phyloP scores from a whole-genome alignment of 2,113 vertebrate species.

The Chloebia gouldiae region DNA sequence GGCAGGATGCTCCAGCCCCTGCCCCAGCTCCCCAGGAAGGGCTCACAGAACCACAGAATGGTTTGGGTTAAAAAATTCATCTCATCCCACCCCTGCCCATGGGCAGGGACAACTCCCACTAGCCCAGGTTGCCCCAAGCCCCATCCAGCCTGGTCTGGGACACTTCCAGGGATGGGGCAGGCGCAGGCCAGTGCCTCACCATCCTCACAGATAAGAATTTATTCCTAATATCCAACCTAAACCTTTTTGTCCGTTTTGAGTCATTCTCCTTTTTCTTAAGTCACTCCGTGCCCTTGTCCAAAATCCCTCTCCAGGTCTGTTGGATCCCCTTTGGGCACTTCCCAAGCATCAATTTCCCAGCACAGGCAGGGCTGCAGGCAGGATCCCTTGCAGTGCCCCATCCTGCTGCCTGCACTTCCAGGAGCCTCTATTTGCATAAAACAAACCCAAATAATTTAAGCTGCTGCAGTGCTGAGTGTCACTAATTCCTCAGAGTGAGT shows the following conservation, averaged over 20 bases:
- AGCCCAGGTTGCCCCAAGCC: background rate
- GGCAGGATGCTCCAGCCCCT: background rate
- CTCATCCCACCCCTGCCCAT: background rate
- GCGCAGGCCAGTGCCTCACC: background rate
- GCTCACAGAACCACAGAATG: background rate
- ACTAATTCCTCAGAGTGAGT: background rate
- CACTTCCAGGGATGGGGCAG: background rate
- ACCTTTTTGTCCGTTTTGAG: background rate
- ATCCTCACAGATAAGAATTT: background rate
- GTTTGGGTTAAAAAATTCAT: background rate
- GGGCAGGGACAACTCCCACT: background rate
- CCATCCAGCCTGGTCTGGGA: background rate
- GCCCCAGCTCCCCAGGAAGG: background rate
- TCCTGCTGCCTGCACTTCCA: background rate
- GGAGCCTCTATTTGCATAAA: background rate
- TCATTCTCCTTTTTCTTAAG: background rate
- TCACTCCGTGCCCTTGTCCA: too few relatives aligned
- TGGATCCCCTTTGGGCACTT: background rate
- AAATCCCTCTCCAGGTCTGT: background rate
- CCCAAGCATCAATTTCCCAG: accelerated
- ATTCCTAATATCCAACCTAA: background rate
- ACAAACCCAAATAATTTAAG: background rate
- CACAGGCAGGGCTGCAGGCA: background rate
- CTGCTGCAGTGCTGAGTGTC: background rate
- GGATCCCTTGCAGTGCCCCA: background rate